Evolutionary conservation across 2,797 vertebrate genomes (phyloP).

Genomic region (Enteromius paludinosus): DNA sequence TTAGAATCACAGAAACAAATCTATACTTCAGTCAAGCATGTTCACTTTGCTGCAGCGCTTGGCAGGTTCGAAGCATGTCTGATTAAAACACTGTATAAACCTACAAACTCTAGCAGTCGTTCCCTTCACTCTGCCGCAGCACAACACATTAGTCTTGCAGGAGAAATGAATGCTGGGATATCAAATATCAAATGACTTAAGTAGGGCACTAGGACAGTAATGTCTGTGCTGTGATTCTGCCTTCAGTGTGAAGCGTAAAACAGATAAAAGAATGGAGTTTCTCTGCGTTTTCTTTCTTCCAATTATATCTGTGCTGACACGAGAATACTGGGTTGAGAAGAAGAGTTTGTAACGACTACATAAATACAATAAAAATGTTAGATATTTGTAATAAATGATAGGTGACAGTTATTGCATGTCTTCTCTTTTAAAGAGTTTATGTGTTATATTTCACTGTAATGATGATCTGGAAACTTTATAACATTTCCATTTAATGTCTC

Average conservation of each 20-base stretch:
- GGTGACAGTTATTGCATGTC: too few species aligned
- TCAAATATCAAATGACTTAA: slow-evolving; percentile 77
- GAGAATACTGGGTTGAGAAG: neutral
- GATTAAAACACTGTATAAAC: neutral
- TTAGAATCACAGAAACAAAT: neutral
- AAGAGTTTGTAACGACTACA: neutral
- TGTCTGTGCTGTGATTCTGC: slow-evolving; percentile 2
- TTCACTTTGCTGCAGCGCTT: too few species aligned
- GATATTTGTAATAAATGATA: too few species aligned
- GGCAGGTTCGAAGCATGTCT: neutral
- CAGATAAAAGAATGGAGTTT: neutral
- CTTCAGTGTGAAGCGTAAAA: neutral
- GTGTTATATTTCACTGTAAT: too few species aligned
- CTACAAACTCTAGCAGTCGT: neutral
- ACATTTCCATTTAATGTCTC: too few species aligned
- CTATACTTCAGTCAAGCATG: neutral
- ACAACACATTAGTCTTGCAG: slow-evolving; percentile 79
- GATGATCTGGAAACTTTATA: too few species aligned
- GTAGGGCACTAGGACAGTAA: slow-evolving; percentile 78
- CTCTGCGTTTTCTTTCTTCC: too few species aligned
- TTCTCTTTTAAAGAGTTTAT: too few species aligned
- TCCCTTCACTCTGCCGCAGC: neutral
- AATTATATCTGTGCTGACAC: neutral
- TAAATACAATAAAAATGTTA: neutral
- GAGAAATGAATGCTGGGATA: slow-evolving; percentile 70